phyloP scores from a whole-genome alignment of 2,113 vertebrate genomes.

The Lasiurus borealis region DNA sequence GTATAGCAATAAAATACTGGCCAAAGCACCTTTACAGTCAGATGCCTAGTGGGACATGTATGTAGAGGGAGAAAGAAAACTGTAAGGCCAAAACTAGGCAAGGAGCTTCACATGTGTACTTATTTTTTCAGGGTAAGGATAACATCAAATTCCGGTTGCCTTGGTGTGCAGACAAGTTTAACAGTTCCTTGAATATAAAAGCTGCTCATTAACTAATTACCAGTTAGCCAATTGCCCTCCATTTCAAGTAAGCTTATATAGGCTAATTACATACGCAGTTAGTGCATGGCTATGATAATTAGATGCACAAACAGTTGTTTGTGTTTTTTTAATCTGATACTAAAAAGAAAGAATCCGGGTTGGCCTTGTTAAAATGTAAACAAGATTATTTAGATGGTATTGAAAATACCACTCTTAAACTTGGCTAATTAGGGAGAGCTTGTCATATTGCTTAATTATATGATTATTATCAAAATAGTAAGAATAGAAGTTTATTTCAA shows the following conservation, averaged over 20 bases:
- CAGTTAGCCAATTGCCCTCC: constrained; percentile 70
- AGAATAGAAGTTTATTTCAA: background rate
- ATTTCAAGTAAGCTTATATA: constrained; percentile 68
- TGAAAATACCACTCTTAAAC: background rate
- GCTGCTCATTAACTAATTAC: constrained; percentile 77
- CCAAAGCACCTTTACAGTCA: background rate
- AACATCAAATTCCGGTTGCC: background rate
- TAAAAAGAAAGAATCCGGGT: constrained; percentile 22
- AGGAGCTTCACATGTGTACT: background rate
- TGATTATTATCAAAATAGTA: background rate
- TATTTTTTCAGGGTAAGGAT: background rate
- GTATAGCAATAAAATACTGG: background rate
- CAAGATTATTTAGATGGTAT: background rate
- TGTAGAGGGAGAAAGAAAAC: background rate
- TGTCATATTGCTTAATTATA: background rate
- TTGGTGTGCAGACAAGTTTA: constrained; percentile 55
- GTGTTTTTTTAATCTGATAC: constrained; percentile 49
- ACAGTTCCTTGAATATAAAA: constrained; percentile 69
- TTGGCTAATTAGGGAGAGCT: background rate
- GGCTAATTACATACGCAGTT: constrained; percentile 75
- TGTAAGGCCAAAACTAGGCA: background rate
- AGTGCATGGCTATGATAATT: constrained; percentile 75
- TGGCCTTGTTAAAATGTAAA: constrained; percentile 50
- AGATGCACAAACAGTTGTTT: constrained; percentile 49
- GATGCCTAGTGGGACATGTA: background rate